These are phyloP conservation scores for Coenonympha arcania DNA, from an alignment of 2,888 invertebrate species.

Conservation along the genomic window DNA sequence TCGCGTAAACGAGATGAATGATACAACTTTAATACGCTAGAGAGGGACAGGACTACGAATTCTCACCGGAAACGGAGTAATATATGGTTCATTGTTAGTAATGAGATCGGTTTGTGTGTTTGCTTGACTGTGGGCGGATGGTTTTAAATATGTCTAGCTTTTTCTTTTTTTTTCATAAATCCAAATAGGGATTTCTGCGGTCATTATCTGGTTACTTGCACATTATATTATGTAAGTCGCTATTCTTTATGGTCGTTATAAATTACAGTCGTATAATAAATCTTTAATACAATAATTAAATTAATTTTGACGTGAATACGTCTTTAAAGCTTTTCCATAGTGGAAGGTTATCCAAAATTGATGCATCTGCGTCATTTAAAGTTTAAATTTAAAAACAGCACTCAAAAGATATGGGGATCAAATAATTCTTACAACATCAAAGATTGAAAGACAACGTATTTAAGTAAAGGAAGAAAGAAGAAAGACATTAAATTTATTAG, in stretches of 20 bases:
- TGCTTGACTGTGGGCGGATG: conserved; percentile 51
- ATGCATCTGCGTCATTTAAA: not conserved
- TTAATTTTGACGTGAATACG: too few relatives aligned
- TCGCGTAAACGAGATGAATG: conserved; percentile 43
- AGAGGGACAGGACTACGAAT: conserved; percentile 43
- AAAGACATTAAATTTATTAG: too few relatives aligned
- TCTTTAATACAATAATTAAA: too few relatives aligned
- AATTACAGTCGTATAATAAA: not conserved
- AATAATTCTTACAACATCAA: too few relatives aligned
- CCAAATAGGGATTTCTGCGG: conserved; percentile 26
- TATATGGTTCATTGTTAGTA: conserved; percentile 73
- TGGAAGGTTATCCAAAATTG: too few relatives aligned
- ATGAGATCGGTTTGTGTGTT: conserved; percentile 66
- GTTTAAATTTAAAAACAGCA: not conserved
- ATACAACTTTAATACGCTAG: conserved; percentile 22
- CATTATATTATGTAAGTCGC: too few relatives aligned
- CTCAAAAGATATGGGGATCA: too few relatives aligned
- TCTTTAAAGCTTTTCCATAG: too few relatives aligned
- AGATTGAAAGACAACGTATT: too few relatives aligned
- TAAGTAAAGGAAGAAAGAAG: too few relatives aligned
- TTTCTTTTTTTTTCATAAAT: conserved; percentile 26
- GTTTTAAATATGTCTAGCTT: conserved; percentile 28
- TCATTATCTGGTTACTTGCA: conserved; percentile 22
- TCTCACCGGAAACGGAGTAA: conserved; percentile 68
- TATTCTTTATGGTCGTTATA: too few relatives aligned